Base-by-base conservation (phyloP, 23 tunicate species). In the Aplidium turbinatum region DNA sequence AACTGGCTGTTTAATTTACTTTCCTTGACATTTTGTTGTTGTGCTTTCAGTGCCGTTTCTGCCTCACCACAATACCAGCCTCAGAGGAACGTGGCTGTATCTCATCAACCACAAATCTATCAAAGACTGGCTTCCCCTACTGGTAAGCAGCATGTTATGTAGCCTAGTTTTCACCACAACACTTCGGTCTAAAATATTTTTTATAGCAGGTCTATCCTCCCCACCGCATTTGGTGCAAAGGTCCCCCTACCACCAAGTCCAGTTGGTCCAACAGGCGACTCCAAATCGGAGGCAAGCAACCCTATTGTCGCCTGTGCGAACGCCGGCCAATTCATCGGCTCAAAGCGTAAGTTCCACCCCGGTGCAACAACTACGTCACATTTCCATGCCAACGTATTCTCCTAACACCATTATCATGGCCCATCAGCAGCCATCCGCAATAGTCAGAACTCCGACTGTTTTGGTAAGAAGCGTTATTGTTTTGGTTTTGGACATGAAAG, bases 21-120 rank as follows among this genome's bases (percentile, higher is more conserved):
- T n/a, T n/a, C n/a, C n/a, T n/a, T n/a, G n/a, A n/a, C n/a, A n/a
- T n/a, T n/a, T n/a, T n/a, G n/a, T n/a, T n/a, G n/a, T n/a, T n/a
- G n/a, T n/a, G n/a, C n/a, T 60, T 60, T 29, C 50, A 65, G 72
- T 65, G 72, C 72, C 38, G 50, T 38, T 6, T 29, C 72, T 35
- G 11, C 72, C 3, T 18, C 72, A 11, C 20, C 38, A 5, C 50
- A 19, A 21, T 38, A 48, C n/a, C 67, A 36, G 3, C 48, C 68
- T n/a, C n/a, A n/a, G n/a, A n/a, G n/a, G n/a, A n/a, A n/a, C n/a
- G n/a, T n/a, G n/a, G n/a, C n/a, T n/a, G n/a, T n/a, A n/a, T n/a
- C n/a, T 38, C 72, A 36, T 3, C 50, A 18, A 21, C 36, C 36
- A 6, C 36, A 38, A 65, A 65, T 50, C 13, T 36, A 36, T 35